phyloP scores from a whole-genome alignment of 2,797 vertebrate genomes.

The Microhierax caerulescens region DNA sequence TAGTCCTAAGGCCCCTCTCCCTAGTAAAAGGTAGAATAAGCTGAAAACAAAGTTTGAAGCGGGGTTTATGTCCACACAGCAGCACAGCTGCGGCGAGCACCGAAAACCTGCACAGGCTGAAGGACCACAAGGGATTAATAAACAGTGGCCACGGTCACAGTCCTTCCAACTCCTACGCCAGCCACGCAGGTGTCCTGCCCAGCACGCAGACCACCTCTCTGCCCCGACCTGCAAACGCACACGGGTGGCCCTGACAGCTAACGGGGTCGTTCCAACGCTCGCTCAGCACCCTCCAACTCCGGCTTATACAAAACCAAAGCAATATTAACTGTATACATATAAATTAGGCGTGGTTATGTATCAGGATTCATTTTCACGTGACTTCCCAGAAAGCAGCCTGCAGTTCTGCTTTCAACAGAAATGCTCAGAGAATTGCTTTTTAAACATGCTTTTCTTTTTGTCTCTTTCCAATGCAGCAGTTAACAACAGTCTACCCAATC shows the following conservation, averaged over 20 bases:
- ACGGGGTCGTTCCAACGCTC: background rate
- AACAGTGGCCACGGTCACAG: background rate
- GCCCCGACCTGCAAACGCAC: background rate
- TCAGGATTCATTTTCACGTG: background rate
- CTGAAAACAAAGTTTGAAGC: background rate
- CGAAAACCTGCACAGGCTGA: background rate
- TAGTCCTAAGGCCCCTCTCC: background rate
- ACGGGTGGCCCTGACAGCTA: fast-evolving
- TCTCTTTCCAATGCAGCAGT: background rate
- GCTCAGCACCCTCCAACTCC: background rate
- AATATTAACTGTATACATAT: background rate
- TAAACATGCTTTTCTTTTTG: background rate
- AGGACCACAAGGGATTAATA: fast-evolving
- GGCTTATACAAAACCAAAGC: background rate
- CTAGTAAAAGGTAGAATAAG: background rate
- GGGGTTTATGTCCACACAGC: background rate
- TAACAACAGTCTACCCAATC: background rate
- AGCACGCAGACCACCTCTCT: fast-evolving
- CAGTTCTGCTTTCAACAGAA: background rate
- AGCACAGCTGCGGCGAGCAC: fast-evolving
- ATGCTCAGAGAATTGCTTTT: background rate
- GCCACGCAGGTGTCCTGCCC: no score
- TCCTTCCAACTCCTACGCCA: fast-evolving
- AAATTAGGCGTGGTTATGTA: background rate
- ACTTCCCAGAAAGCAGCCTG: background rate